Conservation (phyloP, 2,797 vertebrate genomes). For the Epinephelus malabaricus region DNA sequence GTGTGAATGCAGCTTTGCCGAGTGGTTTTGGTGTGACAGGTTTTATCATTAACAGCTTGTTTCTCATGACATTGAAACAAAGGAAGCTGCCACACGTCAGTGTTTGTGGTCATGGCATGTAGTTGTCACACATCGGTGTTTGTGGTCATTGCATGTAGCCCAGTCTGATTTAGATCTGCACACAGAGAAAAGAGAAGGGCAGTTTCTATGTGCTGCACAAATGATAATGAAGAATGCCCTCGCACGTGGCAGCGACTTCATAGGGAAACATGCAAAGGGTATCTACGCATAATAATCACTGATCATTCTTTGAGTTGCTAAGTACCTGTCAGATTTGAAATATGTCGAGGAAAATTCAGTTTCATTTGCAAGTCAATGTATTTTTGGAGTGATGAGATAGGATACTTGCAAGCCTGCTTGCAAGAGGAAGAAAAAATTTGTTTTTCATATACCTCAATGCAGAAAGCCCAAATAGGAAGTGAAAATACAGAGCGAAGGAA, state of each 20-base stretch:
- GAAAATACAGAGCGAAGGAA: conserved; percentile 31
- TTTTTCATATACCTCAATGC: conserved; percentile 43
- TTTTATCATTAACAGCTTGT: not conserved
- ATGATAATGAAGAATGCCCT: conserved; percentile 42
- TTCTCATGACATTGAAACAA: conserved; percentile 17
- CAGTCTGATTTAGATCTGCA: not conserved
- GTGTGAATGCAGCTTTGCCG: not conserved
- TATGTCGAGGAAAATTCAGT: not conserved
- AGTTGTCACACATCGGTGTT: not conserved
- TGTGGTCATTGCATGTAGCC: not conserved
- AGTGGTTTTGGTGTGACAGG: conserved; percentile 11
- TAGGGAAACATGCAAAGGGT: conserved; percentile 6
- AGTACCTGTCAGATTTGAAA: not conserved
- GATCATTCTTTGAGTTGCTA: not conserved
- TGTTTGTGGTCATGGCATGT: not conserved
- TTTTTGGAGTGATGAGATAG: conserved; percentile 25
- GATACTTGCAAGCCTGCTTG: not conserved
- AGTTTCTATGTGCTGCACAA: no score
- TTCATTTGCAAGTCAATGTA: not conserved
- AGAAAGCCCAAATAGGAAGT: conserved; percentile 67
- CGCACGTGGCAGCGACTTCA: conserved; percentile 44
- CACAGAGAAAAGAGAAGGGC: not conserved
- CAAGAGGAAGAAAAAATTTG: conserved; percentile 55
- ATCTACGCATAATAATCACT: not conserved
- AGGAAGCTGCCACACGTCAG: not conserved